Evolutionary conservation across 2,888 invertebrate genomes (phyloP), one percentile per base, ranked within the genome.

Genomic region (Cephalotes varians): DNA sequence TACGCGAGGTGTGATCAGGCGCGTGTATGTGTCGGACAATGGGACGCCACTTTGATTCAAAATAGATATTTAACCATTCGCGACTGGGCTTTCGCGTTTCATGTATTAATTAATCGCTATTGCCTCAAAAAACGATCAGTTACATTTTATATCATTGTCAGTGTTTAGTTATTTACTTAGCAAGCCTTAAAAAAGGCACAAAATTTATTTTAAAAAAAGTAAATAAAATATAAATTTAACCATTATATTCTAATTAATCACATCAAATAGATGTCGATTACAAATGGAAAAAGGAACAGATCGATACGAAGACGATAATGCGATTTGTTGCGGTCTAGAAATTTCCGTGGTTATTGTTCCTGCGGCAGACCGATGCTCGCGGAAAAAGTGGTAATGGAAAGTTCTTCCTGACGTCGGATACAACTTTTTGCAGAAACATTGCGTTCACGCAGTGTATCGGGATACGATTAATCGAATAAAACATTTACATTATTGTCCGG

Each of bases 311-410:
- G 49, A 62, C 37, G 40, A 60, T 72, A 62, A 81, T 81, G 80
- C 60, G 73, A 81, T 81, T 74, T 73, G 74, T 51, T 62, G 80
- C 37, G 80, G 80, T 81, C 74, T 81, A 74, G 60, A 81, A 81
- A 74, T 81, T 73, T 81, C 80, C 62, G 62, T 40, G 49, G n/a
- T 62, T 81, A 81, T 81, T 81, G 74, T 81, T 62, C 60, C 49
- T 21, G 77, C 69, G 21, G 54, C 44, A 65, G 56, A 79, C 44
- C 77, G 69, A 69, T 56, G 40, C 31, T 77, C 31, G n/a, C 31
- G 51, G 40, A 81, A 81, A 81, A 72, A 73, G 62, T 49, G 60
- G 12, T 72, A 81, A 74, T 81, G 80, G 80, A 81, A 81, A 81
- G 80, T 81, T 81, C 80, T 81, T 81, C 80, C 80, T 81, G 73